phyloP scores from a whole-genome alignment of 2,888 invertebrate genomes.

The Liopterus haemorrhoidalis region DNA sequence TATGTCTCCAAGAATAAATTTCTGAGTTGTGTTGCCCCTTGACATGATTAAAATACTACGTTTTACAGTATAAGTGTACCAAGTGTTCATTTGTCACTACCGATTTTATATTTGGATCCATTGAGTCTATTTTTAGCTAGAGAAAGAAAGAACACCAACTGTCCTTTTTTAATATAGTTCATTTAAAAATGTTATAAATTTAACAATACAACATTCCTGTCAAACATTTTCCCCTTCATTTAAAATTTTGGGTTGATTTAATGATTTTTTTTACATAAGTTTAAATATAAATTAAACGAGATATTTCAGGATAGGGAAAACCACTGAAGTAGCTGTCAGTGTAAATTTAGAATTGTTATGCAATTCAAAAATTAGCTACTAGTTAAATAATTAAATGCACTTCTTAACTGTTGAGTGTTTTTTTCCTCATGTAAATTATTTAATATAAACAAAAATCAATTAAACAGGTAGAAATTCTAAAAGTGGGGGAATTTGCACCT shows the following conservation, averaged over 20 bases:
- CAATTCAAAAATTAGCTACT: slow-evolving; percentile 20
- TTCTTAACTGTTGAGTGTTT: too few relatives aligned
- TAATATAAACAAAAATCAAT: too few relatives aligned
- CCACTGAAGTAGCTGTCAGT: slow-evolving; percentile 19
- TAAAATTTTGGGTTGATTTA: background rate
- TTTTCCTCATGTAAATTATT: too few relatives aligned
- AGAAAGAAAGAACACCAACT: slow-evolving; percentile 17
- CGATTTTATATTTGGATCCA: slow-evolving; percentile 23
- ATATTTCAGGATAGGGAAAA: slow-evolving; percentile 24
- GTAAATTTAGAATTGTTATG: slow-evolving; percentile 20
- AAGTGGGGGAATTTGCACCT: slow-evolving; percentile 20
- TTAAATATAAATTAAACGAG: slow-evolving; percentile 18
- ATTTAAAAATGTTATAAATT: background rate
- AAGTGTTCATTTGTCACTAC: slow-evolving; percentile 21
- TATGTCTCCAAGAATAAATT: background rate
- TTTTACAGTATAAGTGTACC: slow-evolving; percentile 13
- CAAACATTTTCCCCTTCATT: background rate
- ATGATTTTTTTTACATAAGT: slow-evolving; percentile 19
- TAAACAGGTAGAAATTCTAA: slow-evolving; percentile 13
- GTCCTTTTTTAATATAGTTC: slow-evolving; percentile 17
- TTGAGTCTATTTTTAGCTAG: slow-evolving; percentile 18
- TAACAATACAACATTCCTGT: background rate
- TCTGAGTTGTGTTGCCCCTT: background rate
- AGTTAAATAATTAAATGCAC: slow-evolving; percentile 18
- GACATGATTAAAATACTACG: slow-evolving; percentile 15